Evolutionary conservation across 2,113 vertebrate species (phyloP), one percentile per base, ranked within the genome.

Genomic region (Pseudonaja textilis): DNA sequence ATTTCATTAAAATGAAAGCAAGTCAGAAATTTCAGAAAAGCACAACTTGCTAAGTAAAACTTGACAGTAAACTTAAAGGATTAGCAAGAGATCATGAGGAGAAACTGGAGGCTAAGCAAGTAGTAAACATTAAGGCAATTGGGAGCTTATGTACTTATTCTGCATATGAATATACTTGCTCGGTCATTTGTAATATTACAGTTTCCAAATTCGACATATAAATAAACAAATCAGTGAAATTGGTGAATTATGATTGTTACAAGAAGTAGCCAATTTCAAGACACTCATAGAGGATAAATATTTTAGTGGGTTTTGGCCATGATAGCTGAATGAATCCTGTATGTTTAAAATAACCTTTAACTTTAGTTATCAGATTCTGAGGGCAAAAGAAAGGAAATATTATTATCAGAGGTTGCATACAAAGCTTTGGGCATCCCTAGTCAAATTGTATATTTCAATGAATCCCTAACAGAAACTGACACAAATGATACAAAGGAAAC

Each of bases 1-100:
- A 0, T 5, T 56, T 45, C 18, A 4, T 16, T 39, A 12, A 55
- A 20, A 22, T 39, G 6, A 55, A 20, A 22, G 25, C 3, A 0
- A 92, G 88, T 92, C 0, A 87, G 39, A 39, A 29, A 4, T 4
- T 91, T 88, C 12, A 56, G 69, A 50, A 50, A 0, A 0, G 22
- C 88, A 88, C 29, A 2, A 64, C n/a, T 64, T 69, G 23, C 2
- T 39, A 54, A 54, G 85, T 26, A 29, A 87, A 34, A 42, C 8
- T 6, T 6, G 0, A 69, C 29, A 69, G 64, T 69, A 16, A 69
- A 69, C 1, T 69, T 69, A 69, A 16, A 69, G 16, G 29, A 29
- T 69, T 34, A 69, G 29, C 64, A 69, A 69, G 64, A 69, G 64
- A 0, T 39, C 45, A 59, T 0, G 11, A 22, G 52, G 88, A 94